phyloP scores from a whole-genome alignment of 2,113 vertebrate genomes.

The Taurulus bubalis region DNA sequence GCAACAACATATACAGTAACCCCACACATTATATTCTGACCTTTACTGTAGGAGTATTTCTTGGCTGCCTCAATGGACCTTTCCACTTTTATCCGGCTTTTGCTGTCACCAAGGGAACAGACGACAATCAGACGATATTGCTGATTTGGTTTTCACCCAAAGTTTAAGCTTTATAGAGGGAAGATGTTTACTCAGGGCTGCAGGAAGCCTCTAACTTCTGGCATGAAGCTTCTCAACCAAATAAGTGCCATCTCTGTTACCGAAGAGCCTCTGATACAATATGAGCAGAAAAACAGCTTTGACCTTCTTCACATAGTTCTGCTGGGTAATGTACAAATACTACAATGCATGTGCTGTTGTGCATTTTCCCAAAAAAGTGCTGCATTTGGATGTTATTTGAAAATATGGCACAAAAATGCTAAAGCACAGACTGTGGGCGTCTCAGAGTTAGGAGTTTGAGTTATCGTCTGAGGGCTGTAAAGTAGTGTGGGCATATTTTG shows the following conservation, averaged over 20 bases:
- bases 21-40: conserved; percentile 13
- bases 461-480: too few species aligned
- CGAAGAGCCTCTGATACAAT: neutral
- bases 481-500: neutral
- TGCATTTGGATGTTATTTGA: neutral
- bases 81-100: conserved; percentile 41
- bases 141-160: conserved; percentile 37
- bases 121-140: conserved; percentile 21
- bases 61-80: conserved; percentile 62
- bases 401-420: neutral
- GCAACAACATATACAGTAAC: conserved; percentile 25
- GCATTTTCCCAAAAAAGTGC: neutral
- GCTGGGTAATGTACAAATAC: neutral
- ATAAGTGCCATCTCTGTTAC: neutral
- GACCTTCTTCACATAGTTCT: neutral
- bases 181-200: neutral
- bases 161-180: neutral
- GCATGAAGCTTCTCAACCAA: neutral
- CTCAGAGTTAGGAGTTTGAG: too few species aligned
- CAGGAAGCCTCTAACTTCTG: neutral
- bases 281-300: neutral
- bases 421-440: neutral
- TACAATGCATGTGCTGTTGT: neutral
- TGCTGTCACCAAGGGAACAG: conserved; percentile 71
- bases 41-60: conserved; percentile 51